Percentiles rank a stretch among this genome's conserved stretches.
phyloP scores from a whole-genome alignment of 2,113 vertebrate species.

The Rhineura floridana region DNA sequence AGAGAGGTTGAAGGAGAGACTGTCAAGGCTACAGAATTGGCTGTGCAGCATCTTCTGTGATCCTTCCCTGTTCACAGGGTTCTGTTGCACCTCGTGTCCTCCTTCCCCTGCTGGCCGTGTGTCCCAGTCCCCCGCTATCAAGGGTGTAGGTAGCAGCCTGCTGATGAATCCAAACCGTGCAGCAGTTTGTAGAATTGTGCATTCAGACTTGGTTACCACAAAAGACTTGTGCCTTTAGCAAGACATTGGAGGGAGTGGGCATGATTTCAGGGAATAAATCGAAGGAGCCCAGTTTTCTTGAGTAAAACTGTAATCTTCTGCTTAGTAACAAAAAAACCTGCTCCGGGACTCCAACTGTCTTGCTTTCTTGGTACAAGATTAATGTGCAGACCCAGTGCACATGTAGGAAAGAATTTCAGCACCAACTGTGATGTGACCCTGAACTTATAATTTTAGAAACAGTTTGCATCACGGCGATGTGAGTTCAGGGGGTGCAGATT shows the following conservation, averaged over 20 bases:
- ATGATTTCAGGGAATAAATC: background rate
- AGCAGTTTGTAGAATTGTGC: no score
- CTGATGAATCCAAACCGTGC: background rate
- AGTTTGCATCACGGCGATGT: background rate
- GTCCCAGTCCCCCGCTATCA: background rate
- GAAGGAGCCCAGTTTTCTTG: background rate
- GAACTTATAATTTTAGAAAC: background rate
- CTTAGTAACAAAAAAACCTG: background rate
- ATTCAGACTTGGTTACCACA: no score
- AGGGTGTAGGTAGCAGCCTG: background rate
- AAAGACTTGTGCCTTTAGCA: background rate
- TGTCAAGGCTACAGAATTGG: background rate
- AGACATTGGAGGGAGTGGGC: background rate
- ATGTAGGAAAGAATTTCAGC: background rate
- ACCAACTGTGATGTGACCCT: background rate
- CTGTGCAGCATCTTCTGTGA: background rate
- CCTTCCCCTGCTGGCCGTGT: background rate
- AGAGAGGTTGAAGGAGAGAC: background rate
- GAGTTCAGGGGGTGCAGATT: background rate
- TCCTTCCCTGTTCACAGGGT: background rate
- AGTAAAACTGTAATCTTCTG: background rate
- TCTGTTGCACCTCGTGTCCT: no score
- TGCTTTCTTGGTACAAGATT: background rate
- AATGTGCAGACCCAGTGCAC: accelerated
- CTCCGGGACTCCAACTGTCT: background rate